A percentile compares a stretch with the other conserved stretches of the same genome.
These are phyloP conservation scores for Epinephelus cyanopodus DNA, from an alignment of 2,113 vertebrate genomes.

Conservation along the genomic window DNA sequence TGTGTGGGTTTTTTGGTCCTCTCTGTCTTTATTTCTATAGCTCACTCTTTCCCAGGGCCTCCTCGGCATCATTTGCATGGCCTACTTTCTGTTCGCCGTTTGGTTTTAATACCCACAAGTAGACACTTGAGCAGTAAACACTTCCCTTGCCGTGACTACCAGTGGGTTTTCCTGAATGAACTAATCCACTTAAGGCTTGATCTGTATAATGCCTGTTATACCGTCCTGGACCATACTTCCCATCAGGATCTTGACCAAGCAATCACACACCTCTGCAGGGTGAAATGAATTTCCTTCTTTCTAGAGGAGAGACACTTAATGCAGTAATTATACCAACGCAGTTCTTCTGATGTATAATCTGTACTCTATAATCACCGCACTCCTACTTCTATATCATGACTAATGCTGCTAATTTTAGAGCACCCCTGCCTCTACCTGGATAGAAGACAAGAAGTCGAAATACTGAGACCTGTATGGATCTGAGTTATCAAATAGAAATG, in stretches of 20 bases:
- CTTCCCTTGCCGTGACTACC: constrained; percentile 61
- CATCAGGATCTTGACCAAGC: constrained; percentile 18
- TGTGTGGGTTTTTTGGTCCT: constrained; percentile 55
- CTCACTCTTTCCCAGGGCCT: constrained; percentile 61
- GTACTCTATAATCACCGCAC: constrained; percentile 4
- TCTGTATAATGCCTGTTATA: constrained; percentile 51
- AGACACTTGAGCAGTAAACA: constrained; percentile 76
- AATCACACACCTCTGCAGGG: constrained; percentile 8
- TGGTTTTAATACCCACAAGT: constrained; percentile 78
- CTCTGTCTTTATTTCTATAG: constrained; percentile 52
- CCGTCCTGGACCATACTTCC: constrained; percentile 27
- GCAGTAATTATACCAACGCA: not conserved
- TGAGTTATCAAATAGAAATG: constrained; percentile 2
- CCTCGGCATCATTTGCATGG: constrained; percentile 78
- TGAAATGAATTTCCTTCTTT: not conserved
- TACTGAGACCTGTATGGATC: not conserved
- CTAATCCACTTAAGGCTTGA: constrained; percentile 71
- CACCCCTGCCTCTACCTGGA: not conserved
- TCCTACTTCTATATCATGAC: not conserved
- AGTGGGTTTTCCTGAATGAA: constrained; percentile 65
- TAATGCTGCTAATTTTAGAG: not conserved
- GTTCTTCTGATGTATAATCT: constrained; percentile 8
- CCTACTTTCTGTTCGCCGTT: constrained; percentile 78
- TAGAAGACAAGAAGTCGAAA: not conserved
- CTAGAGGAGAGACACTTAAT: constrained; percentile 13